Conservation (phyloP, 2,888 invertebrate species). For the Euzophera pinguis region DNA sequence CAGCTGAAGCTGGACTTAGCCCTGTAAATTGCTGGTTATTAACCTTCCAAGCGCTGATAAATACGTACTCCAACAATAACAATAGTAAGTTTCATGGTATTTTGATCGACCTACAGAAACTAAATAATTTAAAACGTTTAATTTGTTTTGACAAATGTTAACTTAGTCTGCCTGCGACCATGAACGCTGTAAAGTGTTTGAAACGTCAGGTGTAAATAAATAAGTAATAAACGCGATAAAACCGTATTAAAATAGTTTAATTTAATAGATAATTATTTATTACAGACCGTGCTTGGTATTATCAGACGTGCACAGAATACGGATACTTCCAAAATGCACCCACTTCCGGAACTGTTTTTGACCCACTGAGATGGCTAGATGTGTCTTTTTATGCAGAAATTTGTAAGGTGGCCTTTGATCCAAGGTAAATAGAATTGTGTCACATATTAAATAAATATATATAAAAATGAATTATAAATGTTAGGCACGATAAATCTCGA, state of each 20-base stretch:
- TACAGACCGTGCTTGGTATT: constrained; percentile 87
- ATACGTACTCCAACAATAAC: constrained; percentile 28
- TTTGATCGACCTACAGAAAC: neutral
- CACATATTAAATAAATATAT: too few species aligned
- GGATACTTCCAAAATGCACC: constrained; percentile 88
- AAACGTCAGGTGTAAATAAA: too few species aligned
- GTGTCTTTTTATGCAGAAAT: constrained; percentile 61
- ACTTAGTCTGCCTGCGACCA: too few species aligned
- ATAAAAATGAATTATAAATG: too few species aligned
- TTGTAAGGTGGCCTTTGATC: constrained; percentile 51
- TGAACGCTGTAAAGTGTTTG: too few species aligned
- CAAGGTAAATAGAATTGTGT: constrained; percentile 37
- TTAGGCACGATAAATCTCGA: too few species aligned
- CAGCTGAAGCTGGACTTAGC: constrained; percentile 25
- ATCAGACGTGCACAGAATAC: constrained; percentile 93
- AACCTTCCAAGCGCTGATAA: constrained; percentile 38
- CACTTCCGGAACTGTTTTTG: constrained; percentile 58
- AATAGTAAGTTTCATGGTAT: constrained; percentile 41
- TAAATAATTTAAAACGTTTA: too few species aligned
- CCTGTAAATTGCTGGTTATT: constrained; percentile 42
- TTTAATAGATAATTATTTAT: neutral
- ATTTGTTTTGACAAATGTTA: too few species aligned
- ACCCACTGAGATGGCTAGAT: constrained; percentile 52
- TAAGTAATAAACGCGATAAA: too few species aligned
- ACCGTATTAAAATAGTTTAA: too few species aligned